Base-by-base conservation (phyloP, 2,797 vertebrate genomes). In the Geotria australis region DNA sequence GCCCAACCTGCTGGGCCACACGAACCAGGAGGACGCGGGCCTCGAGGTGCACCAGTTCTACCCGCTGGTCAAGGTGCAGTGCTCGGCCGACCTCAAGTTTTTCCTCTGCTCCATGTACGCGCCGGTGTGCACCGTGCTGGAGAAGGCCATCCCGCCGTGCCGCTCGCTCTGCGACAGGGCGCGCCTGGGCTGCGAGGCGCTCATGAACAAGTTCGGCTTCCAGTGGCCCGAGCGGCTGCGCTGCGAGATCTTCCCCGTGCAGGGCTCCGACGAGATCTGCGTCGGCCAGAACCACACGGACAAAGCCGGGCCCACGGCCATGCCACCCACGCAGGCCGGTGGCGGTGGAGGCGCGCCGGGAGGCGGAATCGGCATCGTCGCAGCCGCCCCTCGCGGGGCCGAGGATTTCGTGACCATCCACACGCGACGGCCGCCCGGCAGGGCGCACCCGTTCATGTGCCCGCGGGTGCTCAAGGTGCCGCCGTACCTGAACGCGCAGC, bases 61-160 rank as follows among this genome's bases (percentile, higher is more conserved):
- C 70, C 81, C 81, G 1, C 73, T 85, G 60, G 80, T 85, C 2
- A 76, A 79, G 60, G 78, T 82, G 48, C 78, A 74, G 61, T 85
- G 81, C 53, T 83, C 81, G 1, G 59, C 66, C 1, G 79, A 85
- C 62, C 71, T 85, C 10, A 76, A 76, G 68, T 84, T 88, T 69
- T 93, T 93, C 67, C 68, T 93, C 48, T 93, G 85, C 62, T 84
- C 84, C 62, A 78, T 89, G 82, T 89, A 91, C 2, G 81, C 80
- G 0, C 85, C 85, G 0, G 85, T 89, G 10, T 93, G 85, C 70
- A 93, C 85, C 0, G 82, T 89, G 57, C 72, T 93, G 59, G 83
- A 89, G 62, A 77, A 73, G 64, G 77, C 81, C 57, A 77, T 84
- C 56, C 81, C 81, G 0, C 81, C 81, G 8, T 85, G 81, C 65